Conservation (phyloP, 2,888 invertebrate genomes). For the Phasia obesa region DNA sequence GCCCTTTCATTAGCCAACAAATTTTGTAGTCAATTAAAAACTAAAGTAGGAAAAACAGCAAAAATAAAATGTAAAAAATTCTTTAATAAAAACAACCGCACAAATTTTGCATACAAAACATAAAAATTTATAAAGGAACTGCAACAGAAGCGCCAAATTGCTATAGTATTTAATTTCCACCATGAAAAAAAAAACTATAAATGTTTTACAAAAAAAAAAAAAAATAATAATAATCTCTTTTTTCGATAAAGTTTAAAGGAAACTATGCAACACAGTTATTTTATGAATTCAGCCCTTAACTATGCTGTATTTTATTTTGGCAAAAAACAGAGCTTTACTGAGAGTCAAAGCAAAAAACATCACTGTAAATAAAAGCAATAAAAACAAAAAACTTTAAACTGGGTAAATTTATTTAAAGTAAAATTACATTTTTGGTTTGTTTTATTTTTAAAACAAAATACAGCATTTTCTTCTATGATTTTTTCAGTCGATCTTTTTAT, state of each 20-base stretch:
- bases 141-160: conserved; percentile 22
- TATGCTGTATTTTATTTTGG: conserved; percentile 47
- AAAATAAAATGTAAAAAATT: conserved; percentile 38
- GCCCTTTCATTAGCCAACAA: too few relatives aligned
- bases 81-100: conserved; percentile 9
- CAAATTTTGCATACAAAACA: not conserved
- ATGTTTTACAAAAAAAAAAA: not conserved
- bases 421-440: not conserved
- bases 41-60: conserved; percentile 67
- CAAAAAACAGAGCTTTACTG: conserved; percentile 19
- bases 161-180: conserved; percentile 36
- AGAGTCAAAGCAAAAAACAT: conserved; percentile 49
- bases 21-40: conserved; percentile 78
- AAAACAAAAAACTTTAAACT: conserved; percentile 33
- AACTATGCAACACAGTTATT: conserved; percentile 54
- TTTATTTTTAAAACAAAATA: conserved; percentile 1
- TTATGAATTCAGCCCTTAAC: conserved; percentile 46
- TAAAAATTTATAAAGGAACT: conserved; percentile 6
- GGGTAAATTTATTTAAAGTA: not conserved
- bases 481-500: not conserved
- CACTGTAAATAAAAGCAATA: not conserved
- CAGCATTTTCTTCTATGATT: not conserved
- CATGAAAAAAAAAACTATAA: conserved; percentile 16
- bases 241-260: not conserved
- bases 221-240: too few relatives aligned